Percentiles rank a stretch among this genome's conserved stretches.
These are phyloP conservation scores for Corythaixoides concolor DNA, from an alignment of 2,113 vertebrate genomes.

Conservation along the genomic window DNA sequence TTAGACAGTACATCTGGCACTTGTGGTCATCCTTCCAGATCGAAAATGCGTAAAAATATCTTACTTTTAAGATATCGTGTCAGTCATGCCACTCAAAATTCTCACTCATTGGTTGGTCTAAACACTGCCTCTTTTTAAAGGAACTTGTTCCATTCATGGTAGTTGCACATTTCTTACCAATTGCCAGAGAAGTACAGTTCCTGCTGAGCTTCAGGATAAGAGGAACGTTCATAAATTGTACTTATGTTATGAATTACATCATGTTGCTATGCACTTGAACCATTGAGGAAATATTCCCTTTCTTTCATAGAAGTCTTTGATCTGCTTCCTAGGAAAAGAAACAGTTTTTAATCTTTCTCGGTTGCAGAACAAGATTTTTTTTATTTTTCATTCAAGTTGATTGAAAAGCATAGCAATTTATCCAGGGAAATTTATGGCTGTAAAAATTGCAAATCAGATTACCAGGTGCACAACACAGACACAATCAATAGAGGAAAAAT, in stretches of 20 bases:
- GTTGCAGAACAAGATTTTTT: not conserved
- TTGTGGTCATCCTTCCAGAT: not conserved
- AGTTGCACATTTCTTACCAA: not conserved
- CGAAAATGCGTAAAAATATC: not conserved
- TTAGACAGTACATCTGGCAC: not conserved
- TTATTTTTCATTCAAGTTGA: not conserved
- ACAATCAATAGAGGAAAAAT: not conserved
- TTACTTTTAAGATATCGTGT: not conserved
- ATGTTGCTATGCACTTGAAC: not conserved
- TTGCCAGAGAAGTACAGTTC: not conserved
- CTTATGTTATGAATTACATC: not conserved
- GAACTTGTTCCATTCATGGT: not conserved
- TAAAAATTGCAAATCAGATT: not conserved
- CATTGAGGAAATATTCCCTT: not conserved
- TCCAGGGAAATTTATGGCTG: not conserved
- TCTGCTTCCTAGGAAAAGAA: not conserved
- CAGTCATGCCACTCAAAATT: not conserved
- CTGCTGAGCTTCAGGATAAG: not conserved
- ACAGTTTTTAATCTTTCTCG: not conserved
- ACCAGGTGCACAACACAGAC: not conserved
- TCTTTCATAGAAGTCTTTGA: not conserved
- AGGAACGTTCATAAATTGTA: not conserved
- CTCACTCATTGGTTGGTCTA: not conserved
- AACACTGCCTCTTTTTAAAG: not conserved
- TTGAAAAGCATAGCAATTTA: not conserved